Evolutionary conservation across 1,140 invertebrate genomes (phyloP).

Genomic region (Eufriesea mexicana): DNA sequence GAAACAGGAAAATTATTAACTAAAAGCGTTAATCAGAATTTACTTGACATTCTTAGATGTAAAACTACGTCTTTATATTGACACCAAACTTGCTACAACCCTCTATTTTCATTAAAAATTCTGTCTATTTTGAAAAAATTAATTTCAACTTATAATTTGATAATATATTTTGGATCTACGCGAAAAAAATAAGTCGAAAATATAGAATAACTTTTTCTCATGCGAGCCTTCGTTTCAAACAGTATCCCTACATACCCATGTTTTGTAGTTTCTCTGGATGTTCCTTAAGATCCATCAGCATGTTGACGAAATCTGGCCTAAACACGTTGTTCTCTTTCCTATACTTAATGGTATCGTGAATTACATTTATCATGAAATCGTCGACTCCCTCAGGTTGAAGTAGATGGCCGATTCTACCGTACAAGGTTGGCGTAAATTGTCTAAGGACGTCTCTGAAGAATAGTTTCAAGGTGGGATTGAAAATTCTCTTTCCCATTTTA

Average conservation of each 20-base stretch:
- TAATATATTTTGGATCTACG: too few species aligned
- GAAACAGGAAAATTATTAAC: too few species aligned
- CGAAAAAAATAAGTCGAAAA: too few species aligned
- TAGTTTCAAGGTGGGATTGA: constrained; percentile 77
- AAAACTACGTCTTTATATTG: too few species aligned
- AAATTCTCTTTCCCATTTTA: constrained; percentile 71
- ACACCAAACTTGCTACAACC: too few species aligned
- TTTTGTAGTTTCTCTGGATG: constrained; percentile 34
- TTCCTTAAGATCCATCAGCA: constrained; percentile 80
- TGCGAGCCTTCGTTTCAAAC: too few species aligned
- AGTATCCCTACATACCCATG: constrained; percentile 61
- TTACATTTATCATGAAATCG: constrained; percentile 79
- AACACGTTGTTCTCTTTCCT: constrained; percentile 80
- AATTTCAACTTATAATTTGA: too few species aligned
- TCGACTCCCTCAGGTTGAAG: constrained; percentile 71
- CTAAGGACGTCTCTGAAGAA: constrained; percentile 70
- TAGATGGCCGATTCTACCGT: constrained; percentile 48
- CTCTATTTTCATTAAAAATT: too few species aligned
- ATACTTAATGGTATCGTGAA: constrained; percentile 79
- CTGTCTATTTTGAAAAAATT: too few species aligned
- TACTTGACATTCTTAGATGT: too few species aligned
- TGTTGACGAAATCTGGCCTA: constrained; percentile 78
- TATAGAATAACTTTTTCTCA: too few species aligned
- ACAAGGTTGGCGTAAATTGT: constrained; percentile 61
- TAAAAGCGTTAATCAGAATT: too few species aligned